Percentiles rank a stretch among this genome's conserved stretches.
These are phyloP conservation scores for Cyanocitta stelleri DNA, from an alignment of 2,113 vertebrate species.

Conservation along the genomic window DNA sequence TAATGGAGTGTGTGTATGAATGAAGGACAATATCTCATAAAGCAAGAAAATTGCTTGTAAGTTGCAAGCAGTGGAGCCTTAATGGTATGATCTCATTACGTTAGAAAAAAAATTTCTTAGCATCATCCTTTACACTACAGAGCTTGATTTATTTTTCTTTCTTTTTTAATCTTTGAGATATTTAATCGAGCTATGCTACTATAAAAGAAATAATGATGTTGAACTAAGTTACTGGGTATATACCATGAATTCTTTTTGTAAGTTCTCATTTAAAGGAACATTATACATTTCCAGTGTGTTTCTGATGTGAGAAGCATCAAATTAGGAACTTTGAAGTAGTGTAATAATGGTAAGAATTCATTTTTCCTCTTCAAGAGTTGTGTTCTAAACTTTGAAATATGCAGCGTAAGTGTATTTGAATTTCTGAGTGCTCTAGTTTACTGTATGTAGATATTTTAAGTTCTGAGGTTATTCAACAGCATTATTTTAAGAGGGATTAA, in stretches of 20 bases:
- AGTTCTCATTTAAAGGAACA: not conserved
- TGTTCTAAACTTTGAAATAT: not conserved
- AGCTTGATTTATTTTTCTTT: conserved; percentile 1
- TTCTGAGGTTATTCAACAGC: not conserved
- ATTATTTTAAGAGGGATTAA: not conserved
- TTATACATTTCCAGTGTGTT: not conserved
- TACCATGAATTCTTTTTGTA: not conserved
- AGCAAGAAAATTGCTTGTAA: conserved; percentile 56
- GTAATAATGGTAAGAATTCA: not conserved
- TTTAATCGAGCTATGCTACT: not conserved
- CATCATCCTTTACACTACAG: not conserved
- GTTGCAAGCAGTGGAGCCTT: not conserved
- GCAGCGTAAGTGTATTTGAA: not conserved
- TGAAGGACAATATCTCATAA: conserved; percentile 47
- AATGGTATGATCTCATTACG: conserved; percentile 46
- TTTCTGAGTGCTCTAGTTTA: not conserved
- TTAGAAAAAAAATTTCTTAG: not conserved
- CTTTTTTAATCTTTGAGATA: not conserved
- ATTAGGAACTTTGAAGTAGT: not conserved
- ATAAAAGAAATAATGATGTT: not conserved
- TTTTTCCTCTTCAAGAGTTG: not conserved
- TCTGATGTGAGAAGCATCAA: not conserved
- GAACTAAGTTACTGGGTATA: not conserved
- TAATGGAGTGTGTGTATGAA: conserved; percentile 40
- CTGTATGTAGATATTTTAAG: not conserved